A percentile compares a stretch with the other conserved stretches of the same genome.
phyloP scores from a whole-genome alignment of 2,113 vertebrate species.

The Sinocyclocheilus anophthalmus region DNA sequence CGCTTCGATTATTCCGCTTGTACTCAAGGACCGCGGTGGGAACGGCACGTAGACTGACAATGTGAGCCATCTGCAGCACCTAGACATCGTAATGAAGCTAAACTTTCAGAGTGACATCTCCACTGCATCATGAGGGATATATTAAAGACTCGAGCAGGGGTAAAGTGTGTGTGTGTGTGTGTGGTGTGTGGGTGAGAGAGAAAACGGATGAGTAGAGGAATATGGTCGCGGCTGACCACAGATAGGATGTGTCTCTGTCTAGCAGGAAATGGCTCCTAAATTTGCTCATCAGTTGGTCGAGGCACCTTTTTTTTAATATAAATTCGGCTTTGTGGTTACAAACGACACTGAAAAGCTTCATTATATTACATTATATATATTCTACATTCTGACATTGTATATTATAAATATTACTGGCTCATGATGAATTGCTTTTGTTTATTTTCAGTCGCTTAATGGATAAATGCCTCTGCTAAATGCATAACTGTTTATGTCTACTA shows the following conservation, averaged over 20 bases:
- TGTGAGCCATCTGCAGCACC: not conserved
- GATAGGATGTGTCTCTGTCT: not conserved
- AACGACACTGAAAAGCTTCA: not conserved
- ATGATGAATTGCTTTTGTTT: not conserved
- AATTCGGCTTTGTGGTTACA: not conserved
- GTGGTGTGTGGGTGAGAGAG: too few species aligned
- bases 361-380: too few species aligned
- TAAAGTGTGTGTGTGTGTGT: not conserved
- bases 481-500: not conserved
- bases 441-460: not conserved
- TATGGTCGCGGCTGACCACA: not conserved
- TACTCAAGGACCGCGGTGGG: not conserved
- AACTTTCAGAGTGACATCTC: not conserved
- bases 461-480: not conserved
- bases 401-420: not conserved
- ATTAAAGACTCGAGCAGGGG: not conserved
- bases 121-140: not conserved
- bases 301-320: not conserved
- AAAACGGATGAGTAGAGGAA: not conserved
- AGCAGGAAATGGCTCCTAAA: conserved; percentile 8
- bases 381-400: too few species aligned
- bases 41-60: not conserved
- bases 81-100: not conserved
- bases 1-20: conserved; percentile 11
- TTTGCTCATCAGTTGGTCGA: not conserved